Percentiles rank a stretch among this genome's conserved stretches.
Conservation (phyloP, 1,140 invertebrate species). For the Glossosoma conforme region DNA sequence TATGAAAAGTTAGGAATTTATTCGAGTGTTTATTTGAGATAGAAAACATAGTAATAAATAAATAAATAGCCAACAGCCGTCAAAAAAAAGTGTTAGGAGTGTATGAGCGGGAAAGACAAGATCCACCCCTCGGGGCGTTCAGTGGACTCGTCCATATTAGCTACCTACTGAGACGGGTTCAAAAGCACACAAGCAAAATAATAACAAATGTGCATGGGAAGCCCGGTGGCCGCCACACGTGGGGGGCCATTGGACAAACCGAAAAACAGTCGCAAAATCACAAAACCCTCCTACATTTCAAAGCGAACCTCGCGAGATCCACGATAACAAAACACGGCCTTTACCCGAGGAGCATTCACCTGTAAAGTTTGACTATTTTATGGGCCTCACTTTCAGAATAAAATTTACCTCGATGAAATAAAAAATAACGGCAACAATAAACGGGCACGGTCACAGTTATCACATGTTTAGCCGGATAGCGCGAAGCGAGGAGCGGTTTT, state of each 20-base stretch:
- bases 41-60: background rate
- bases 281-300: conserved; percentile 32
- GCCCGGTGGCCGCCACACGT: conserved; percentile 48
- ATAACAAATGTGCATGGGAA: conserved; percentile 58
- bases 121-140: conserved; percentile 24
- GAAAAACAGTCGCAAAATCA: conserved; percentile 33
- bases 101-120: conserved; percentile 15
- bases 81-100: background rate
- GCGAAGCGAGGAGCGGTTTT: conserved; percentile 14
- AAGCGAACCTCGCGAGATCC: conserved; percentile 28
- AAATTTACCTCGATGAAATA: conserved; percentile 13
- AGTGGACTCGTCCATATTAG: conserved; percentile 36
- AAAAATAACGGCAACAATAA: conserved; percentile 8
- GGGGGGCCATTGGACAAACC: conserved; percentile 38
- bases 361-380: conserved; percentile 28
- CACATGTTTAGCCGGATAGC: conserved; percentile 10
- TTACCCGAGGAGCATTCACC: conserved; percentile 27
- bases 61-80: background rate
- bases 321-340: conserved; percentile 17
- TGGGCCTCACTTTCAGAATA: conserved; percentile 23
- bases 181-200: conserved; percentile 56
- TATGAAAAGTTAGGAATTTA: too few species aligned
- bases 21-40: background rate
- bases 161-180: conserved; percentile 37
- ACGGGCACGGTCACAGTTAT: conserved; percentile 11